Evolutionary conservation across 2,888 invertebrate genomes (phyloP).

Genomic region (Troglohyphantes excavatus): DNA sequence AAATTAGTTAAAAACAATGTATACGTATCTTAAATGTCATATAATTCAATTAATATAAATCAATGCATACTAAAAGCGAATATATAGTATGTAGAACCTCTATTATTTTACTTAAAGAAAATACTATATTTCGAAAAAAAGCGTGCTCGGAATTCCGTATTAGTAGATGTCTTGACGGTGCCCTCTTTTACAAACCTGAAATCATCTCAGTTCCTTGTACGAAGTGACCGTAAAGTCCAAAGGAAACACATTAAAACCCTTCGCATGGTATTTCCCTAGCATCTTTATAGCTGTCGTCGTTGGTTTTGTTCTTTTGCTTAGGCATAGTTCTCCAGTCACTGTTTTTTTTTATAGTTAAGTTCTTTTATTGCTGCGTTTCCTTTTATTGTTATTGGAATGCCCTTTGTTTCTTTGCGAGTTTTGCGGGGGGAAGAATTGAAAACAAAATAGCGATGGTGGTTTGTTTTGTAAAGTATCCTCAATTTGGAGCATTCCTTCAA

Average conservation of each 20-base stretch:
- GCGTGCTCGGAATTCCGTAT: conserved; percentile 33
- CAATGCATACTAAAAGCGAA: no score
- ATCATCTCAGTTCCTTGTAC: conserved; percentile 50
- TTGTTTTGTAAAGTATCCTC: conserved; percentile 1
- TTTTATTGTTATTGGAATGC: conserved; percentile 46
- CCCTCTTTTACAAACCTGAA: not conserved
- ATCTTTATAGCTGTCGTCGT: conserved; percentile 68
- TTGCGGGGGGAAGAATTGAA: not conserved
- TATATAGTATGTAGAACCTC: no score
- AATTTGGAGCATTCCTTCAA: not conserved
- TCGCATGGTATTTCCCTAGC: conserved; percentile 48
- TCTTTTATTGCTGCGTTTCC: conserved; percentile 48
- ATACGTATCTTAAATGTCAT: no score
- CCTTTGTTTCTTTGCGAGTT: not conserved
- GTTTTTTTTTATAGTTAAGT: conserved; percentile 34
- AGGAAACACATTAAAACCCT: conserved; percentile 58
- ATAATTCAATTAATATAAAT: no score
- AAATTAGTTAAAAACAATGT: no score
- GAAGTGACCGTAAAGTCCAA: conserved; percentile 66
- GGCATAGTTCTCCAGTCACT: conserved; percentile 16
- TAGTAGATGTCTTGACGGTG: conserved; percentile 25
- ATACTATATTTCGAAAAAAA: no score
- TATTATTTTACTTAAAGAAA: no score
- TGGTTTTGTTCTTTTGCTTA: conserved; percentile 10
- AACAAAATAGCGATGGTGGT: not conserved